Base-by-base conservation (phyloP, 1,140 invertebrate genomes). In the Solenopsis fugax region DNA sequence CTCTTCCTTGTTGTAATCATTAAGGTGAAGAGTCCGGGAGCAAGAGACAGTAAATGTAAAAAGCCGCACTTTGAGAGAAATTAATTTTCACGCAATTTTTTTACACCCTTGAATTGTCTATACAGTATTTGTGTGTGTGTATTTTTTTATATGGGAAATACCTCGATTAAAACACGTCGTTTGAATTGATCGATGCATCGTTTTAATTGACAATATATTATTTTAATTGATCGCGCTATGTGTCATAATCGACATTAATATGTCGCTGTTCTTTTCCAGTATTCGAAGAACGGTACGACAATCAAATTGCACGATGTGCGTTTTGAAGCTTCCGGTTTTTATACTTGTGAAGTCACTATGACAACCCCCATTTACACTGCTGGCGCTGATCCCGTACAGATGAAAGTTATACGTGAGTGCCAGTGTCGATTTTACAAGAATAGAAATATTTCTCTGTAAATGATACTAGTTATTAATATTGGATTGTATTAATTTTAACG, bases 331-430 rank as follows among this genome's bases (percentile, higher is more conserved):
- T 96, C 96, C 45, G 97, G 97, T 78, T 95, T 95, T 84, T 98
- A 98, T 94, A 97, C 96, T 50, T 98, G 97, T 92, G 96, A 97
- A 91, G 97, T 98, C 18, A 97, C 97, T 54, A 96, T 97, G 90
- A 96, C 97, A 91, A 97, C 97, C 72, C 97, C 97, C 78, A 97
- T 98, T 91, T 98, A 96, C 93, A 97, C 96, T 58, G 97, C 97
- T 93, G 96, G 96, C 88, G 97, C 97, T 10, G 96, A 96, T 60
- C 96, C 96, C 87, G 96, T 97, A 90, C 96, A 97, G 89, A 96
- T 98, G 81, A 97, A 96, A 89, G 97, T 98, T 85, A 97, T 97
- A 96, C 96, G 97, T 98, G 64, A 90, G 92, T 56, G 24, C 56
- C 13, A 54, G 24, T 45, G 18, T 18, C n/a, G 2, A 37, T 6